Evolutionary conservation across 1,140 invertebrate species (phyloP).

Genomic region (Drosophila neocordata): DNA sequence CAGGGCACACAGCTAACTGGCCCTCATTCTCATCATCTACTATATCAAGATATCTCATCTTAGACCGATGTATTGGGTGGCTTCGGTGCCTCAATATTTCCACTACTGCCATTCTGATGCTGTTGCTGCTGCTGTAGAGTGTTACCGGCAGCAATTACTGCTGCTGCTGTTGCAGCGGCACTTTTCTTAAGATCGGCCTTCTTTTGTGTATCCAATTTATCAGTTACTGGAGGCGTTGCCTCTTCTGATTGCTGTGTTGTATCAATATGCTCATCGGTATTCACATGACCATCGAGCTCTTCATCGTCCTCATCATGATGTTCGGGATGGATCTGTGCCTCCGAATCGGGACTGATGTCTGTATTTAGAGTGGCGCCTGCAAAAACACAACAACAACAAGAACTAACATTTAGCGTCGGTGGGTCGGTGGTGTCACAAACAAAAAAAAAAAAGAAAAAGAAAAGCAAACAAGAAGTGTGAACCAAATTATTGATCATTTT

Average conservation of each 20-base stretch:
- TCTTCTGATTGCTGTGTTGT: constrained; percentile 80
- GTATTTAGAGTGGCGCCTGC: constrained; percentile 82
- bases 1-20: constrained; percentile 37
- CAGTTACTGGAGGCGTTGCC: constrained; percentile 79
- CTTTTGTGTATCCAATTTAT: constrained; percentile 78
- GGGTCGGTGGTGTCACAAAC: constrained; percentile 31
- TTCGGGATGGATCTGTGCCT: constrained; percentile 81
- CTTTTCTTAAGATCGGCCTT: constrained; percentile 77
- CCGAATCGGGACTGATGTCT: constrained; percentile 81
- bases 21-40: constrained; percentile 6
- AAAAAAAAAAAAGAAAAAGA: constrained; percentile 14
- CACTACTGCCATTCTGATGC: constrained; percentile 46
- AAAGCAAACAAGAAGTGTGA: constrained; percentile 27
- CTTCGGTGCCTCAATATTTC: constrained; percentile 57
- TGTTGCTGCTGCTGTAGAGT: constrained; percentile 48
- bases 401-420: constrained; percentile 81
- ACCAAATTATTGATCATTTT: constrained; percentile 34
- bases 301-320: constrained; percentile 77
- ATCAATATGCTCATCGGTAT: constrained; percentile 79
- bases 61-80: constrained; percentile 80
- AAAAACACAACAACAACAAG: constrained; percentile 83
- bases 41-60: background rate
- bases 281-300: constrained; percentile 76
- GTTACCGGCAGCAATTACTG: constrained; percentile 70
- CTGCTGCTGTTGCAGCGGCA: constrained; percentile 61